phyloP scores from a whole-genome alignment of 2,797 vertebrate species.

The Syngnathus acus region DNA sequence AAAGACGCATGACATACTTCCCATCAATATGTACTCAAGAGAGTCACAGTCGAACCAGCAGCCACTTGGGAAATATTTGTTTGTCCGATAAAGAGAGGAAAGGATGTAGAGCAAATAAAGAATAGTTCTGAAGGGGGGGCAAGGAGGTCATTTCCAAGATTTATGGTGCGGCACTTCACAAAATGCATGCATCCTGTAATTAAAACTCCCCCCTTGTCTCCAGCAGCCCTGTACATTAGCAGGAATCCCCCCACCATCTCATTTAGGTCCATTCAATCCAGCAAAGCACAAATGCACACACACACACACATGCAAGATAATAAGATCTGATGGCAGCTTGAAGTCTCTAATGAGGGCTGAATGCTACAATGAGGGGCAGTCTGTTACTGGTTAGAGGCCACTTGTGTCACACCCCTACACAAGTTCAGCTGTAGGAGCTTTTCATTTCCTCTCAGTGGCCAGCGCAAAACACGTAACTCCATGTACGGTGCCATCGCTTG shows the following conservation, averaged over 20 bases:
- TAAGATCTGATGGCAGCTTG: conserved; percentile 55
- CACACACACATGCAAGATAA: conserved; percentile 30
- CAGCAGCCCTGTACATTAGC: conserved; percentile 55
- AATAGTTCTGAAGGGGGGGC: conserved; percentile 38
- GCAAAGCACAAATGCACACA: not conserved
- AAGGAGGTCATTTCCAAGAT: conserved; percentile 61
- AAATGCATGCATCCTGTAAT: conserved; percentile 78
- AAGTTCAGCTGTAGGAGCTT: conserved; percentile 7
- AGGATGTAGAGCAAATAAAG: conserved; percentile 37
- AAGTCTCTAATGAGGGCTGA: conserved; percentile 62
- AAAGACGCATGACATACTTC: not conserved
- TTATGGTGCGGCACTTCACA: conserved; percentile 66
- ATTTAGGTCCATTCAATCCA: conserved; percentile 24
- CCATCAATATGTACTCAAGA: conserved; percentile 6
- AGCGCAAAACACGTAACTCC: not conserved
- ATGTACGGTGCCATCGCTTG: not conserved
- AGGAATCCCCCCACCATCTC: conserved; percentile 35
- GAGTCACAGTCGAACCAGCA: not conserved
- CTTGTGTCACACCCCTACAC: conserved; percentile 16
- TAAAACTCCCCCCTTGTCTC: conserved; percentile 62
- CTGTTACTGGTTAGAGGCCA: conserved; percentile 35
- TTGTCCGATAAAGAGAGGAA: conserved; percentile 41
- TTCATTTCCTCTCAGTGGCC: conserved; percentile 11
- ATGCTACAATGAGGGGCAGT: conserved; percentile 43
- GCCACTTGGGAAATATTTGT: conserved; percentile 44